Evolutionary conservation across 1,140 invertebrate species (phyloP), one percentile per base, ranked within the genome.

Genomic region (Drosophila pandora): DNA sequence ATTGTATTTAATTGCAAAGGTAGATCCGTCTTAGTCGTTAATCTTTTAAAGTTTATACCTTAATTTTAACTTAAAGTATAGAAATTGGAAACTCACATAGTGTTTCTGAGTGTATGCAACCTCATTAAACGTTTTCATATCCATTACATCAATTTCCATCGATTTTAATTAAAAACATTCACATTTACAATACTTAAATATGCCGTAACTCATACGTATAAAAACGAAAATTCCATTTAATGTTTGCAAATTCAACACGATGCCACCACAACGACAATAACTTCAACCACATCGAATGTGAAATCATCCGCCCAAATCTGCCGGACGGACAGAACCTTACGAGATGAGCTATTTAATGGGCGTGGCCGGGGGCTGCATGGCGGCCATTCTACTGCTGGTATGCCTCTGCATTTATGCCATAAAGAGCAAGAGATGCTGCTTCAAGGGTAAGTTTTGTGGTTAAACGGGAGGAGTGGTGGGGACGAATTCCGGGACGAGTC

Each of bases 391-490:
- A 9, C 79, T 95, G 13, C 92, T 93, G 25, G 91, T 95, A 30
- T 93, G 94, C 37, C 92, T 93, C 22, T 93, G 93, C 74, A 92
- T 95, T 32, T 95, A 94, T 79, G 93, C 94, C 34, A 93, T 94
- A 52, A 92, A 93, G 67, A 92, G 93, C 50, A 94, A 95, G 89
- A 94, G 94, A 81, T 95, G 94, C 83, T 95, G 94, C 90, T 95
- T 95, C 90, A 93, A 93, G 77, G 92, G 94, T 95, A 93, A 95
- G 94, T 94, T 25, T 21, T 43, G 13, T 43, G 17, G 41, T 13
- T 39, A n/a, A 64, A 54, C 32, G 17, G 43, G 17, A 5, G 9
- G 5, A 10, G n/a, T 47, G 37, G 23, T 17, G 17, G 17, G 17
- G 17, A 17, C 17, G 17, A 17, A 17, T 17, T 17, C 17, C 17